These are phyloP conservation scores for Xenentodon cancila DNA, from an alignment of 2,797 vertebrate species.

Conservation along the genomic window DNA sequence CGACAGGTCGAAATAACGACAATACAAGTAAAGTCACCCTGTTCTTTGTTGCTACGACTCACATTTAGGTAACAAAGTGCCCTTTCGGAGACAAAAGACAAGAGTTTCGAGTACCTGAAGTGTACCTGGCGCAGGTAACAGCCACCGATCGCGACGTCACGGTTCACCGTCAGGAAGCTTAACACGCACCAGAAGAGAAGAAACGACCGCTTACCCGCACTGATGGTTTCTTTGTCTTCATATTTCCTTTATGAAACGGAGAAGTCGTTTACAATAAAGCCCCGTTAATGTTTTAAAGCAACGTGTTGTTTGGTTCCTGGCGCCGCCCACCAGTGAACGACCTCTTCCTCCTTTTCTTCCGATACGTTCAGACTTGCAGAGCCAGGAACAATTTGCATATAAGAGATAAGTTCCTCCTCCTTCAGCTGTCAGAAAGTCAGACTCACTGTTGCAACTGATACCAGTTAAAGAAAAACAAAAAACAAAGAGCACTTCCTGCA, in stretches of 20 bases:
- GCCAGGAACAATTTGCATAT: conserved; percentile 55
- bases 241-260: conserved; percentile 9
- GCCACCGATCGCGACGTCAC: neutral
- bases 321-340: conserved; percentile 52
- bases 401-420: conserved; percentile 19
- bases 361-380: conserved; percentile 18
- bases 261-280: neutral
- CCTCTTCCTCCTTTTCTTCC: conserved; percentile 8
- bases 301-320: conserved; percentile 36
- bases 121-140: conserved; percentile 43
- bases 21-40: neutral
- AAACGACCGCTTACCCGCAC: conserved; percentile 34
- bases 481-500: neutral
- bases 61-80: neutral
- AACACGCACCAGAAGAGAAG: neutral
- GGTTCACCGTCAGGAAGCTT: neutral
- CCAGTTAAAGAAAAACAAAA: too few species aligned
- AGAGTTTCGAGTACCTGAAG: too few species aligned
- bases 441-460: neutral
- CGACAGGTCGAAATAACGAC: too few species aligned
- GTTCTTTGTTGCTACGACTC: neutral
- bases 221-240: neutral
- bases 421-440: conserved; percentile 3
- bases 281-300: conserved; percentile 4
- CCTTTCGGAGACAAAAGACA: too few species aligned